Percentiles rank a stretch among this genome's conserved stretches.
These are phyloP conservation scores for Stercorarius parasiticus DNA, from an alignment of 2,113 vertebrate genomes.

Conservation along the genomic window DNA sequence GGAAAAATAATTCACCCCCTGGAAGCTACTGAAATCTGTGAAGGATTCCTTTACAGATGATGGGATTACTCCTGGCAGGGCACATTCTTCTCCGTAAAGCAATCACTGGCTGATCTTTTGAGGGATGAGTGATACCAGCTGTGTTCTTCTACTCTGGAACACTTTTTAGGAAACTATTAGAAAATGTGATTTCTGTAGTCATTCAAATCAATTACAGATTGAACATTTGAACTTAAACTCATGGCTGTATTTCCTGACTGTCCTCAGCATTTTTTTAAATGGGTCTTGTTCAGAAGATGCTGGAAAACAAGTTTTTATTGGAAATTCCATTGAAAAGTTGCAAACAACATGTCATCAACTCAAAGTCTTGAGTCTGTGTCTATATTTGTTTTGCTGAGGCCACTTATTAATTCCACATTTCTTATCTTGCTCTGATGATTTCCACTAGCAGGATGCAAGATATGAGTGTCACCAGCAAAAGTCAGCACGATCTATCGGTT, in stretches of 20 bases:
- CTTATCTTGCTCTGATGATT: neutral
- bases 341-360: neutral
- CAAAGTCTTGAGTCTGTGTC: neutral
- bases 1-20: neutral
- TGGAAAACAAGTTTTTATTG: neutral
- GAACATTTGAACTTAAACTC: neutral
- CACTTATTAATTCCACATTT: neutral
- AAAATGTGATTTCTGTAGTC: neutral
- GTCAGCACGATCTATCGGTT: neutral
- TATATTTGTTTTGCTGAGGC: neutral
- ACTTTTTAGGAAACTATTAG: neutral
- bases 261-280: neutral
- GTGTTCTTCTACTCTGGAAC: neutral
- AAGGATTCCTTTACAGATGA: neutral
- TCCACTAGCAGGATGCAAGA: neutral
- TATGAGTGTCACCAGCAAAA: neutral
- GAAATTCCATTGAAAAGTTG: neutral
- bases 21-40: neutral
- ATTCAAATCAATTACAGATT: neutral
- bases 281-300: neutral
- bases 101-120: neutral
- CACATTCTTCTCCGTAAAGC: neutral
- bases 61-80: neutral
- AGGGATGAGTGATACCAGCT: constrained; percentile 7
- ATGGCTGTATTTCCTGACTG: neutral